Conservation (phyloP, 2,797 vertebrate genomes). For the Takifugu rubripes region DNA sequence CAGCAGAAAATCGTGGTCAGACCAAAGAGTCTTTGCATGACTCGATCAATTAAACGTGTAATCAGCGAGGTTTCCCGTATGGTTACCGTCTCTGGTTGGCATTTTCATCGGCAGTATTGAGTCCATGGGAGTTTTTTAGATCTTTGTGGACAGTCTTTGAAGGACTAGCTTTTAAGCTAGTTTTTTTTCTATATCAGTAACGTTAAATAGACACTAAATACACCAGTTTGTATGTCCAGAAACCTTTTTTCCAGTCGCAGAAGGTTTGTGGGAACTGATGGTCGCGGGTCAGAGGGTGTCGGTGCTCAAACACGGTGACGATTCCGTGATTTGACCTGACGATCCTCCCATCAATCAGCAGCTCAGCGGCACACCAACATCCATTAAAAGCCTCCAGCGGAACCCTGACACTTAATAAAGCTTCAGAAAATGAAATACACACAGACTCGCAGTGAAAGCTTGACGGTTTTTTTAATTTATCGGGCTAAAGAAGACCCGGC, state of each 20-base stretch:
- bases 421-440: constrained; percentile 13
- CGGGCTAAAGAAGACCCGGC: too few species aligned
- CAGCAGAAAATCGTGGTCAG: neutral
- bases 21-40: neutral
- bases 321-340: constrained; percentile 46
- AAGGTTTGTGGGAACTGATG: constrained; percentile 59
- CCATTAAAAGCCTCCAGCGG: constrained; percentile 8
- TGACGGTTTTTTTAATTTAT: constrained; percentile 5
- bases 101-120: neutral
- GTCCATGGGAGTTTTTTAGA: too few species aligned
- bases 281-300: constrained; percentile 41
- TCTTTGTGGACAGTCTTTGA: too few species aligned
- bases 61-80: neutral
- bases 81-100: neutral
- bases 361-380: neutral
- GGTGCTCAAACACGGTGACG: constrained; percentile 47
- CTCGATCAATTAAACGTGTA: neutral
- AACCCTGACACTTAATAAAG: constrained; percentile 13
- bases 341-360: constrained; percentile 49
- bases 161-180: too few species aligned
- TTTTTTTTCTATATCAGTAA: too few species aligned
- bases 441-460: constrained; percentile 4
- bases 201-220: too few species aligned
- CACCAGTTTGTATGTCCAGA: too few species aligned
- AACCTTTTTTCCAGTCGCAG: constrained; percentile 6